These are phyloP conservation scores for Heliconius hermathena DNA, from an alignment of 1,140 invertebrate genomes.

Conservation along the genomic window DNA sequence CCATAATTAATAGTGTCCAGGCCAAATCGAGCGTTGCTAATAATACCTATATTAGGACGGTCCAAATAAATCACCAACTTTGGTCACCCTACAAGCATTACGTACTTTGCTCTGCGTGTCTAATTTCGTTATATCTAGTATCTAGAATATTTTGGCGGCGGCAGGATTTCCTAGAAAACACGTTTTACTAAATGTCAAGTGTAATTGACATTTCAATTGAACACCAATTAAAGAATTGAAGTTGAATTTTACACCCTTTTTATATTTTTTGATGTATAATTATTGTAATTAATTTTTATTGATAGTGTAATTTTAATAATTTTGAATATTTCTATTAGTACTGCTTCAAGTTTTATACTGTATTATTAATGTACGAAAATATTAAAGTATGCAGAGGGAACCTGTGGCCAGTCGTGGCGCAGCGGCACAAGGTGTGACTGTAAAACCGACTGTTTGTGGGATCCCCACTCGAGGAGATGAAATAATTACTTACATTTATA, in stretches of 20 bases:
- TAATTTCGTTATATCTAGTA: neutral
- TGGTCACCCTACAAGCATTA: conserved; percentile 8
- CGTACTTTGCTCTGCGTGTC: neutral
- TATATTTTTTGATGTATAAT: neutral
- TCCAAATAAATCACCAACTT: conserved; percentile 54
- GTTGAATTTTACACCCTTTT: neutral
- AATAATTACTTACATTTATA: too few relatives aligned
- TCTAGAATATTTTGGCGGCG: neutral
- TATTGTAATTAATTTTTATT: neutral
- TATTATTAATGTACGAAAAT: neutral
- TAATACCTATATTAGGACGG: conserved; percentile 25
- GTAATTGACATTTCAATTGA: conserved; percentile 13
- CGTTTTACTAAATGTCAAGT: conserved; percentile 6
- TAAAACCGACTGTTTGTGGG: too few relatives aligned
- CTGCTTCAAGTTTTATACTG: neutral
- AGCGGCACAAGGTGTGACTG: too few relatives aligned
- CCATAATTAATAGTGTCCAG: conserved; percentile 54
- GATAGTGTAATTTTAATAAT: neutral
- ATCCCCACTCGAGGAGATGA: too few relatives aligned
- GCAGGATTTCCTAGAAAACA: conserved; percentile 8
- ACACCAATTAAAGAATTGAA: neutral
- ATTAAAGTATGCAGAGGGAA: too few relatives aligned
- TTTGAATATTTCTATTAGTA: neutral
- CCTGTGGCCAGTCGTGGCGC: too few relatives aligned
- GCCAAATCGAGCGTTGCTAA: conserved; percentile 66